Evolutionary conservation across 2,113 vertebrate genomes (phyloP).

Genomic region (Perca flavescens): DNA sequence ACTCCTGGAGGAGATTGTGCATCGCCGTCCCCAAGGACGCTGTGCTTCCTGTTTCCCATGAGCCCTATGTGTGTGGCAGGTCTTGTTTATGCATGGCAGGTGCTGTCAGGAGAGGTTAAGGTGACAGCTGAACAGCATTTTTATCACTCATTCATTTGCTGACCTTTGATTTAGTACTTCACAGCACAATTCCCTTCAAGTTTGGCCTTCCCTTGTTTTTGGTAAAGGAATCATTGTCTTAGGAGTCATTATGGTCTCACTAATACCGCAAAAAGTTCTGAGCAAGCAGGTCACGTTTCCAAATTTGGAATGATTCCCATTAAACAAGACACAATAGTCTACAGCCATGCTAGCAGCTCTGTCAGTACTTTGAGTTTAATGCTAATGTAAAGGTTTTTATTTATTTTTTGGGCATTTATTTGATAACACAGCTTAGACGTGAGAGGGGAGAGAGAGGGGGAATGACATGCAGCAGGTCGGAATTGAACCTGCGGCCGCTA

Average conservation of each 20-base stretch:
- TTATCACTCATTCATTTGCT: neutral
- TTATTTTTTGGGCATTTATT: no score
- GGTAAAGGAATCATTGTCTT: neutral
- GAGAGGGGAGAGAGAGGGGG: no score
- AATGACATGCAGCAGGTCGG: no score
- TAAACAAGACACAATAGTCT: no score
- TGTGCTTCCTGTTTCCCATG: slow-evolving; percentile 19
- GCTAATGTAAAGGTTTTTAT: no score
- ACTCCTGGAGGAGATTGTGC: slow-evolving; percentile 1
- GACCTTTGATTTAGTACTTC: neutral
- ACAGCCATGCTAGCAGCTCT: no score
- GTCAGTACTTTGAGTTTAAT: no score
- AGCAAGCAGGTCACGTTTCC: neutral
- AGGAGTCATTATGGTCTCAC: neutral
- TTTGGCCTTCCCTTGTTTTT: neutral
- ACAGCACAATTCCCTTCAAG: neutral
- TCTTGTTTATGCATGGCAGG: slow-evolving; percentile 1
- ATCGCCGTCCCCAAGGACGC: neutral
- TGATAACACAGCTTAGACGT: no score
- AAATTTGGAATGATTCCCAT: neutral
- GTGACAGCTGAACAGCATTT: slow-evolving; percentile 5
- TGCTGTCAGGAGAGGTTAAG: neutral
- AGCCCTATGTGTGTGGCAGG: neutral
- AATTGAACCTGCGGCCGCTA: no score
- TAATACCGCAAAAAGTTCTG: no score